These are phyloP conservation scores for Arctopsyche grandis DNA, from an alignment of 1,140 invertebrate genomes.

Conservation along the genomic window DNA sequence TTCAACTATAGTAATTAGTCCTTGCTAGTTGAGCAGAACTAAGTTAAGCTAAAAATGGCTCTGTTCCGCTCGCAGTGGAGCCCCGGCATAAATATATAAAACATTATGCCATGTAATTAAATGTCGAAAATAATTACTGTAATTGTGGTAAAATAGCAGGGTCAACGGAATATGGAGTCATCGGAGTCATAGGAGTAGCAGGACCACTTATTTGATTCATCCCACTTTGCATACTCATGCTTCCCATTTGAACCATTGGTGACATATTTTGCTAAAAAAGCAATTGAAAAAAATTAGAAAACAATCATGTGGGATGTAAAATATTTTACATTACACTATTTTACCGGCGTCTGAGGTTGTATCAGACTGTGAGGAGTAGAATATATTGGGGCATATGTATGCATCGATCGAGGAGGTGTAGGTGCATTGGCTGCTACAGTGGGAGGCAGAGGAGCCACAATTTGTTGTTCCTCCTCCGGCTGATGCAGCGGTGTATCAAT, in stretches of 20 bases:
- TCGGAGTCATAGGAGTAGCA: conserved; percentile 89
- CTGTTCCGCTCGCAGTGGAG: too few species aligned
- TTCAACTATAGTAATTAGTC: too few species aligned
- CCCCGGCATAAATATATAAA: too few species aligned
- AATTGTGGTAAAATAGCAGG: conserved; percentile 93
- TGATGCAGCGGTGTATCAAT: conserved; percentile 91
- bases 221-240: conserved; percentile 63
- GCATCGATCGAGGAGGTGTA: conserved; percentile 72
- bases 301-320: conserved; percentile 5
- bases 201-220: conserved; percentile 74
- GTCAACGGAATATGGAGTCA: conserved; percentile 94
- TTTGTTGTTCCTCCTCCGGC: conserved; percentile 90
- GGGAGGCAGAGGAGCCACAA: conserved; percentile 82
- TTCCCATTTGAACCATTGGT: conserved; percentile 75
- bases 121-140: conserved; percentile 78
- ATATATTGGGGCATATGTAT: conserved; percentile 76
- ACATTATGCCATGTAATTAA: too few species aligned
- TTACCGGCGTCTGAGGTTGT: conserved; percentile 89
- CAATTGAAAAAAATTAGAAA: conserved; percentile 38
- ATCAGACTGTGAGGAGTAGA: conserved; percentile 78
- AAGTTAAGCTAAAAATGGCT: too few species aligned
- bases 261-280: conserved; percentile 82
- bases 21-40: too few species aligned
- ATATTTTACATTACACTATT: conserved; percentile 45
- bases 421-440: conserved; percentile 74